phyloP scores from a whole-genome alignment of 2,888 invertebrate species.

The Xanthorhoe spadicearia region DNA sequence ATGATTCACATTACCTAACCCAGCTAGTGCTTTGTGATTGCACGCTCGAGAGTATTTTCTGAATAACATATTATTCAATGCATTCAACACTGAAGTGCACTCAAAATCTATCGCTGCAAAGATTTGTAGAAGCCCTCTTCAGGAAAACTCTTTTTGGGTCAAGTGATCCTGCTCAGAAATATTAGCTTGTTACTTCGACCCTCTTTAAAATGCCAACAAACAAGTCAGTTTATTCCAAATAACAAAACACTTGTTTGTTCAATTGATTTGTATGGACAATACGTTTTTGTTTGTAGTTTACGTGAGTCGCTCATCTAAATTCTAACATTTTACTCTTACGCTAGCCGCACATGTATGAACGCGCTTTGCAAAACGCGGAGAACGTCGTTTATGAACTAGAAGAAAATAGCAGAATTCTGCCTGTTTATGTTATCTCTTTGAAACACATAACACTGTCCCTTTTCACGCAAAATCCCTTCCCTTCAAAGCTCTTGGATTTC shows the following conservation, averaged over 20 bases:
- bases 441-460: too few species aligned
- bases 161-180: background rate
- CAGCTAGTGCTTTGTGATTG: conserved; percentile 19
- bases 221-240: background rate
- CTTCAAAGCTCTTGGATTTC: background rate
- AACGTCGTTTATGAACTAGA: too few species aligned
- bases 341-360: too few species aligned
- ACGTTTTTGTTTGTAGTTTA: too few species aligned
- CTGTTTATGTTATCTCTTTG: background rate
- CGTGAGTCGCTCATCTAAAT: too few species aligned
- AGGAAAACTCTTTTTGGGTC: conserved; percentile 12
- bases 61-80: conserved; percentile 11
- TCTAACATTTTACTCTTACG: too few species aligned
- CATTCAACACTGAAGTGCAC: conserved; percentile 24
- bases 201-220: background rate
- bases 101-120: conserved; percentile 14
- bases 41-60: conserved; percentile 11
- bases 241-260: too few species aligned
- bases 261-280: too few species aligned
- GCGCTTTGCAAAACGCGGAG: too few species aligned
- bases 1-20: conserved; percentile 26
- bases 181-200: background rate
- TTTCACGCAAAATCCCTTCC: background rate
- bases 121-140: conserved; percentile 16
- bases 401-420: background rate